These are phyloP conservation scores for Laupala kohalensis DNA, from an alignment of 1,140 invertebrate genomes.

Conservation along the genomic window DNA sequence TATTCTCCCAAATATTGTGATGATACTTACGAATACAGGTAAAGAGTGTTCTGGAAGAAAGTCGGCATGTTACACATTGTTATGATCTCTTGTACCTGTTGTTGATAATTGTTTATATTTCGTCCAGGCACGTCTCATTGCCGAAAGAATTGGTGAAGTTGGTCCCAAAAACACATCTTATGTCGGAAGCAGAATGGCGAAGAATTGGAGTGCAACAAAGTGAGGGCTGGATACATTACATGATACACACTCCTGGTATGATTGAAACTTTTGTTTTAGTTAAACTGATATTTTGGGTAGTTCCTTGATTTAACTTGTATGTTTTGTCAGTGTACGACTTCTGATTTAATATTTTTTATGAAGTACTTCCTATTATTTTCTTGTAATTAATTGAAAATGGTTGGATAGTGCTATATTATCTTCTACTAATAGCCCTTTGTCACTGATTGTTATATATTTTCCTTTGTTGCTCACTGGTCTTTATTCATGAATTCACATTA, in stretches of 20 bases:
- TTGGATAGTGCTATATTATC: no score
- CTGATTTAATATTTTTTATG: no score
- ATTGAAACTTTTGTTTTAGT: neutral
- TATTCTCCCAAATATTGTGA: slow-evolving; percentile 89
- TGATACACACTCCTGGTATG: slow-evolving; percentile 78
- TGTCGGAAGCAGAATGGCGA: slow-evolving; percentile 87
- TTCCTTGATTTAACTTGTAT: no score
- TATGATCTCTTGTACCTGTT: neutral
- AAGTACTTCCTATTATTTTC: no score
- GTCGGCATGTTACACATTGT: neutral
- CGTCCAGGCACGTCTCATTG: slow-evolving; percentile 75
- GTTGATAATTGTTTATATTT: no score
- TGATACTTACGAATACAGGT: slow-evolving; percentile 76
- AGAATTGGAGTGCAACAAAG: slow-evolving; percentile 85
- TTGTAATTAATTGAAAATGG: no score
- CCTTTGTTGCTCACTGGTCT: no score
- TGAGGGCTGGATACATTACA: slow-evolving; percentile 89
- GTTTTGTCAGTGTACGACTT: no score
- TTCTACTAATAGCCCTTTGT: no score
- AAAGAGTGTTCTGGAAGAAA: slow-evolving; percentile 18
- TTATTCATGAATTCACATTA: no score
- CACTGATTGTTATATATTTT: no score
- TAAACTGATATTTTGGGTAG: no score
- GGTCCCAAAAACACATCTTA: slow-evolving; percentile 79
- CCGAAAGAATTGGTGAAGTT: slow-evolving; percentile 82